phyloP scores from a whole-genome alignment of 53 echinoderm and acorn worm species.

The Astropecten irregularis region DNA sequence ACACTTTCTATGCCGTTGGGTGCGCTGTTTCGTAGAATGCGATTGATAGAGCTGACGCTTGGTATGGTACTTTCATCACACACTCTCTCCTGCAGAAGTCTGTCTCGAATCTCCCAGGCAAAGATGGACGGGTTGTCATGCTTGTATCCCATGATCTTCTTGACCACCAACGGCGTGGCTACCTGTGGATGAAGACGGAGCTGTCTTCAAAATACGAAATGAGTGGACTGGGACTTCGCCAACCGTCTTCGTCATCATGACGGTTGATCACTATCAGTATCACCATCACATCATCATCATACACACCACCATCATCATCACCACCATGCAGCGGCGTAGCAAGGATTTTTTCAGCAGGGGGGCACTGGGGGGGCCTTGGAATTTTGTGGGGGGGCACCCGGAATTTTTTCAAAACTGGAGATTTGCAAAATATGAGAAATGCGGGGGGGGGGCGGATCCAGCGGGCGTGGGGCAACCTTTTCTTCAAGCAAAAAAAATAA shows the following conservation, averaged over 20 bases:
- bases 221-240: background rate
- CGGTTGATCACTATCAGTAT: background rate
- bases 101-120: conserved; percentile 95
- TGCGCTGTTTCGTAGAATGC: conserved; percentile 82
- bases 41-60: conserved; percentile 96
- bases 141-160: conserved; percentile 94
- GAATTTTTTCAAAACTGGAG: too few species aligned
- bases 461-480: too few species aligned
- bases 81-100: conserved; percentile 84
- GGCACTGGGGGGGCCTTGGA: too few species aligned
- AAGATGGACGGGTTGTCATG: conserved; percentile 97
- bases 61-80: conserved; percentile 96
- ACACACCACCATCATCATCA: too few species aligned
- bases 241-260: background rate
- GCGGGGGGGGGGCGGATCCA: too few species aligned
- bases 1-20: conserved; percentile 20
- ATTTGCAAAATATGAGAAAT: too few species aligned
- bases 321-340: too few species aligned
- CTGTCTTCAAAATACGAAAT: background rate
- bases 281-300: too few species aligned
- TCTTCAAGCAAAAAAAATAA: too few species aligned
- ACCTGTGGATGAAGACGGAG: too few species aligned
- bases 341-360: too few species aligned
- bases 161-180: conserved; percentile 92
- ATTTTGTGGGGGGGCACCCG: too few species aligned